Evolutionary conservation across 2,797 vertebrate species (phyloP).

Genomic region (Melanotaenia trifasciata): DNA sequence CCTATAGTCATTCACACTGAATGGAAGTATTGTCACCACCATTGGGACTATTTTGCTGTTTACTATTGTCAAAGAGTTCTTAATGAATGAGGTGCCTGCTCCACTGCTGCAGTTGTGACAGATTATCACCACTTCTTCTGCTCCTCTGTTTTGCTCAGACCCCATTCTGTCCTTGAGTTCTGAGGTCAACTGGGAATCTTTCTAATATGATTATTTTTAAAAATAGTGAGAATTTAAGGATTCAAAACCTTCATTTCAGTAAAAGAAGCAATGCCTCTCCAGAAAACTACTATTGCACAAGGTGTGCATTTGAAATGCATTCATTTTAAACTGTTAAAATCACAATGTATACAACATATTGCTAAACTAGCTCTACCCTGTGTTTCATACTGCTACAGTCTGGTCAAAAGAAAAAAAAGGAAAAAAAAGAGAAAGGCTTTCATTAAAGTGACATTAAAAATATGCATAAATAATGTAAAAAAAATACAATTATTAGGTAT

Average conservation of each 20-base stretch:
- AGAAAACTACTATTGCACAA: not conserved
- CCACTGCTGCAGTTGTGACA: constrained; percentile 53
- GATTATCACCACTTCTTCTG: constrained; percentile 17
- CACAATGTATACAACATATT: too few relatives aligned
- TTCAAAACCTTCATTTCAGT: not conserved
- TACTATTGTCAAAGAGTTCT: constrained; percentile 13
- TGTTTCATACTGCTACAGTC: too few relatives aligned
- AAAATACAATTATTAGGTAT: too few relatives aligned
- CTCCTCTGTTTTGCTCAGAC: constrained; percentile 13
- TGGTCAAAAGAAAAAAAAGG: too few relatives aligned
- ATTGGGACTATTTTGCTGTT: constrained; percentile 45
- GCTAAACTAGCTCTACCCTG: too few relatives aligned
- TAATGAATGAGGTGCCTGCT: constrained; percentile 36
- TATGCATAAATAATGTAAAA: too few relatives aligned
- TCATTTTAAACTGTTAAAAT: too few relatives aligned
- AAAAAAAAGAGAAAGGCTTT: too few relatives aligned
- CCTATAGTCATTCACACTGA: constrained; percentile 54
- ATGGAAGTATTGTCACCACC: constrained; percentile 50
- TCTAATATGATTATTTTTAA: not conserved
- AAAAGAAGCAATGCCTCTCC: not conserved
- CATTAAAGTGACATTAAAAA: too few relatives aligned
- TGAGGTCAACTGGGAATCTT: constrained; percentile 2
- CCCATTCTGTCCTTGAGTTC: not conserved
- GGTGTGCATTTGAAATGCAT: not conserved
- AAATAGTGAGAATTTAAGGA: not conserved